These are phyloP conservation scores for Agrilus cyanescens DNA, from an alignment of 2,888 invertebrate genomes.

Conservation along the genomic window DNA sequence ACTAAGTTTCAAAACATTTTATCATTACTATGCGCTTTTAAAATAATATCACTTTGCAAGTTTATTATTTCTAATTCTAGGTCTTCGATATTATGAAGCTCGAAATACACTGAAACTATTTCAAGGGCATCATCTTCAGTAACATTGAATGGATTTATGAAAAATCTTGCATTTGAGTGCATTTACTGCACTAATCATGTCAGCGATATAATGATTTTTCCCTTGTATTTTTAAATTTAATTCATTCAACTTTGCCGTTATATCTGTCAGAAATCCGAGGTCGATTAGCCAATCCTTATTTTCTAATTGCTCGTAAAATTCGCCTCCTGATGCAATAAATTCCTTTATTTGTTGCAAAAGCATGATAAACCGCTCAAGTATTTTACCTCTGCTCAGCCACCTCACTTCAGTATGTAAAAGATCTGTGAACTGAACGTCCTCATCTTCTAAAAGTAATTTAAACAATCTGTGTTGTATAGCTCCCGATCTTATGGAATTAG, in stretches of 20 bases:
- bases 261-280: conserved; percentile 13
- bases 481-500: too few relatives aligned
- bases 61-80: conserved; percentile 10
- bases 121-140: conserved; percentile 10
- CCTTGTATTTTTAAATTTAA: conserved; percentile 14
- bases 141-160: too few relatives aligned
- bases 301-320: conserved; percentile 11
- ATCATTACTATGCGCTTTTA: conserved; percentile 7
- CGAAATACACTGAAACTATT: too few relatives aligned
- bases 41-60: conserved; percentile 7
- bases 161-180: conserved; percentile 12
- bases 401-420: conserved; percentile 13
- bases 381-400: conserved; percentile 12
- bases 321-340: conserved; percentile 9
- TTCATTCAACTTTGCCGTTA: conserved; percentile 13
- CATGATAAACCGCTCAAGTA: conserved; percentile 12
- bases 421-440: conserved; percentile 13
- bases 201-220: conserved; percentile 10
- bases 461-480: too few relatives aligned
- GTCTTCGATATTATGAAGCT: conserved; percentile 7
- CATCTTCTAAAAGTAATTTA: too few relatives aligned
- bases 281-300: conserved; percentile 13
- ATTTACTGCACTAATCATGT: conserved; percentile 13
- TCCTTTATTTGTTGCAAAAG: conserved; percentile 11
- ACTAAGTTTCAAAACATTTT: conserved; percentile 7